A percentile compares a stretch with the other conserved stretches of the same genome.
phyloP scores from a whole-genome alignment of 2,888 invertebrate species.

The Erynnis tages region DNA sequence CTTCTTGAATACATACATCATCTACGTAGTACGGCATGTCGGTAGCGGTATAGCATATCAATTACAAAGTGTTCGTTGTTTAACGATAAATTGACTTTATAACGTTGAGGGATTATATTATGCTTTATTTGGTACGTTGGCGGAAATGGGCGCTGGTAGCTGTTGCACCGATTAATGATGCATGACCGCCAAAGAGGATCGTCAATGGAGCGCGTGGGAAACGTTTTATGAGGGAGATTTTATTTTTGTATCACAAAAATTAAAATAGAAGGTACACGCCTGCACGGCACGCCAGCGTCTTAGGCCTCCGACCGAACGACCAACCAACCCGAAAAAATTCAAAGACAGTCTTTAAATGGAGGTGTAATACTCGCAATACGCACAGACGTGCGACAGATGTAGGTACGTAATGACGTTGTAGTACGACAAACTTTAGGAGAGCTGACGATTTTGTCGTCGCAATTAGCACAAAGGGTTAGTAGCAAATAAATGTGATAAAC shows the following conservation, averaged over 20 bases:
- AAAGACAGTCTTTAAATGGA: no score
- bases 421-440: no score
- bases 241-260: slow-evolving; percentile 14
- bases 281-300: no score
- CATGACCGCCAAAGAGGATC: slow-evolving; percentile 53
- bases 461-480: no score
- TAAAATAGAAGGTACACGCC: no score
- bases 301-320: no score
- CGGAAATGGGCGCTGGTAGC: slow-evolving; percentile 70
- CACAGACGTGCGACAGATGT: no score
- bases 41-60: slow-evolving; percentile 19
- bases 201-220: slow-evolving; percentile 66
- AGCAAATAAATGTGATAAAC: no score
- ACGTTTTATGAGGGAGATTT: slow-evolving; percentile 24
- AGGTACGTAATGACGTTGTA: no score
- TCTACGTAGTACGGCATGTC: slow-evolving; percentile 13
- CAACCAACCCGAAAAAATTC: no score
- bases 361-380: no score
- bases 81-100: slow-evolving; percentile 22
- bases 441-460: no score
- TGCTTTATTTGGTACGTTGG: slow-evolving; percentile 52
- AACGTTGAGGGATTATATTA: slow-evolving; percentile 35
- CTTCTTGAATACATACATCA: slow-evolving; percentile 14
- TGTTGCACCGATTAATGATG: slow-evolving; percentile 56
- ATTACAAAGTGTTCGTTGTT: slow-evolving; percentile 19